Percentiles rank a stretch among this genome's conserved stretches.
Conservation (phyloP, 2,797 vertebrate genomes). For the Coendou prehensilis region DNA sequence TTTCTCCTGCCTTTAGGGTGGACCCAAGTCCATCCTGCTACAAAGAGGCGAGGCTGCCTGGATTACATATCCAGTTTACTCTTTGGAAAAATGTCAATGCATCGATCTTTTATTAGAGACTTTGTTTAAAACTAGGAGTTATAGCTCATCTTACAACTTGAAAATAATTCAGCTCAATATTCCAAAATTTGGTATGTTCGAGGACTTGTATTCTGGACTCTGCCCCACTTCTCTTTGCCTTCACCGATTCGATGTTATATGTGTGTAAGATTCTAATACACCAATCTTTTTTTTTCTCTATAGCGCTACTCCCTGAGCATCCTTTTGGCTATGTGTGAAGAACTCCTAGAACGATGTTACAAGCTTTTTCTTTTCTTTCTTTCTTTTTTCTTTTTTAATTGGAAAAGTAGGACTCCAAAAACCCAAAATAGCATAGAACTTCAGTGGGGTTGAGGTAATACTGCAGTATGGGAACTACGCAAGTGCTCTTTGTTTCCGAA, state of each 20-base stretch:
- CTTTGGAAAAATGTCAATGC: not conserved
- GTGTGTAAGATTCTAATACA: not conserved
- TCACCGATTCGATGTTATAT: not conserved
- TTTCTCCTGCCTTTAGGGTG: not conserved
- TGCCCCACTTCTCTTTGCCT: not conserved
- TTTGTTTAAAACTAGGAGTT: not conserved
- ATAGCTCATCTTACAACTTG: not conserved
- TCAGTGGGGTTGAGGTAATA: conserved; percentile 16
- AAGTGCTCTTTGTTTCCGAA: not conserved
- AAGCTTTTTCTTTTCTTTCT: not conserved
- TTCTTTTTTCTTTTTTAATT: not conserved
- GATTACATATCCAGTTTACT: not conserved
- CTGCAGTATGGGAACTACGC: not conserved
- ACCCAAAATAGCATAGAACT: conserved; percentile 61
- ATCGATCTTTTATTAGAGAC: not conserved
- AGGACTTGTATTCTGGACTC: not conserved
- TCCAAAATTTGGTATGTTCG: not conserved
- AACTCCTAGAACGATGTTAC: conserved; percentile 2
- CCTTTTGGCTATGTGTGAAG: conserved; percentile 6
- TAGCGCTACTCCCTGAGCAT: not conserved
- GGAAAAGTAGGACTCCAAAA: conserved; percentile 66
- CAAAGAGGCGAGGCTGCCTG: not conserved
- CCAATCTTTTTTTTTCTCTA: not conserved
- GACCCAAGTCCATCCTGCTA: not conserved
- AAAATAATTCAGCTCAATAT: not conserved